phyloP scores from a whole-genome alignment of 2,113 vertebrate genomes.

The Leptosomus discolor region DNA sequence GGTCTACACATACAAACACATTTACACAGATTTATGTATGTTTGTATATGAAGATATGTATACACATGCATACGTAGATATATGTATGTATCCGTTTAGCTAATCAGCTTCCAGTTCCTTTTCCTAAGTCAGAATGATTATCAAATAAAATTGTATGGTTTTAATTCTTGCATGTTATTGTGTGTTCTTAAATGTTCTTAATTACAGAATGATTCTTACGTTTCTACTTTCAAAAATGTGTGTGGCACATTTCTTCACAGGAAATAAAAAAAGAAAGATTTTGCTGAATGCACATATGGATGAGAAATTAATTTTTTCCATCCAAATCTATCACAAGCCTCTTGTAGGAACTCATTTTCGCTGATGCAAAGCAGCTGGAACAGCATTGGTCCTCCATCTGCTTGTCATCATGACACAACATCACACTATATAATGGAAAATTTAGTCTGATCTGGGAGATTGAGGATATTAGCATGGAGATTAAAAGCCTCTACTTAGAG shows the following conservation, averaged over 20 bases:
- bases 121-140: neutral
- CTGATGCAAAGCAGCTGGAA: neutral
- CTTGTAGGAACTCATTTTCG: neutral
- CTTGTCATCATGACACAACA: neutral
- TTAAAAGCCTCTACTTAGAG: neutral
- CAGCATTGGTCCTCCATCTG: neutral
- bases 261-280: neutral
- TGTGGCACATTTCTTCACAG: neutral
- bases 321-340: neutral
- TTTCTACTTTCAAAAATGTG: neutral
- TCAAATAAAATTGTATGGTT: neutral
- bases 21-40: neutral
- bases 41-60: neutral
- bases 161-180: neutral
- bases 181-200: neutral
- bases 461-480: neutral
- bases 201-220: neutral
- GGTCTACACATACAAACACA: fast-evolving
- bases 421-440: neutral
- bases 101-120: neutral
- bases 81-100: neutral
- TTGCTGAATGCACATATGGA: neutral
- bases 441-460: neutral
- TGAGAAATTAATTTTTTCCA: neutral
- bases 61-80: neutral